Evolutionary conservation across 2,888 invertebrate genomes (phyloP), one percentile per base, ranked within the genome.

Genomic region (Diaphora mendica): DNA sequence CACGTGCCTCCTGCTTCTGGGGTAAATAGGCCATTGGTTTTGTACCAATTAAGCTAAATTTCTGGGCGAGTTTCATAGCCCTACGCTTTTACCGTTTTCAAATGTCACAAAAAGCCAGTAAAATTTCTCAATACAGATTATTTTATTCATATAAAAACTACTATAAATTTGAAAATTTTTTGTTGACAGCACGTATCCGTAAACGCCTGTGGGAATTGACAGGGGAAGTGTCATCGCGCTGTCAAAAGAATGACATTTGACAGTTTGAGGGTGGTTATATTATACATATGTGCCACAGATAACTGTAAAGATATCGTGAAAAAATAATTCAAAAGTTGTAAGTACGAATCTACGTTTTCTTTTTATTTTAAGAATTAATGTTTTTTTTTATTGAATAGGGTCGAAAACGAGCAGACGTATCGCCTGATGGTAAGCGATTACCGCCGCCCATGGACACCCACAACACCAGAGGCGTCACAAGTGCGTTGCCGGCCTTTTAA

Each of bases 161-260:
- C 20, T 20, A 30, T 7, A 51, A 59, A 42, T 42, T 74, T 75
- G 72, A 74, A 78, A 51, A 76, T 79, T 55, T 72, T 59, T 72
- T 59, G 82, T 69, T 73, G 86, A 85, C 80, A 83, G 79, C 75
- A n/a, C 79, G 74, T 73, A 79, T 85, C 85, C 85, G 76, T 76
- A 51, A 51, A 39, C 48, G 42, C 73, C 35, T 75, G 71, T 70
- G 65, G 51, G 65, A 70, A 66, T 68, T 72, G 80, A 78, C 82
- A 71, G 67, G 62, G 78, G 77, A 68, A 42, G 77, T 81, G 82
- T 85, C 85, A 77, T 66, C 78, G 64, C n/a, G 35, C 77, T 79
- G 77, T 78, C 83, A 76, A 81, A 65, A 15, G 35, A 42, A 17
- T 68, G 79, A 77, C 76, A 44, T 74, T 66, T 69, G 76, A 80